A percentile compares a stretch with the other conserved stretches of the same genome.
Conservation (phyloP, 2,113 vertebrate species). For the Sphyrna mokarran region DNA sequence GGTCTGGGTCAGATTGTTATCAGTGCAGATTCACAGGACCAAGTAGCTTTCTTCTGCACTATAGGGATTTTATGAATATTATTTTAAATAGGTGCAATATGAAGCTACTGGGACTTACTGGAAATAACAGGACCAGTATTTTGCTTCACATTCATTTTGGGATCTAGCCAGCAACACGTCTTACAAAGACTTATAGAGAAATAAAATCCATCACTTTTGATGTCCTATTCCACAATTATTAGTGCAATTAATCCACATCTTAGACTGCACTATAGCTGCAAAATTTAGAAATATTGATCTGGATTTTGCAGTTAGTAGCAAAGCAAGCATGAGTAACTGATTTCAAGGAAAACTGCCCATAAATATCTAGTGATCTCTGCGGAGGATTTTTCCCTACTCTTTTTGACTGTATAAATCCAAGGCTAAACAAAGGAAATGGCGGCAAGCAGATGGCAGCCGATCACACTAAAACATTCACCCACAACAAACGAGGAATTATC, state of each 20-base stretch:
- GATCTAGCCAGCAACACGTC: neutral
- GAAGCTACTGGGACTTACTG: neutral
- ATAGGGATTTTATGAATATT: neutral
- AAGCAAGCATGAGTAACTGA: neutral
- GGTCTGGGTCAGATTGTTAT: too few species aligned
- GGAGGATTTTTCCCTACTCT: neutral
- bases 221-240: neutral
- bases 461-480: neutral
- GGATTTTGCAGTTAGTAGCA: neutral
- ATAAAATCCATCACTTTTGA: neutral
- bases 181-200: neutral
- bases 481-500: too few species aligned
- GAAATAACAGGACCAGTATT: neutral
- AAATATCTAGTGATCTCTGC: neutral
- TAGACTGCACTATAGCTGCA: neutral
- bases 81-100: neutral
- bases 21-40: too few species aligned
- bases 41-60: too few species aligned
- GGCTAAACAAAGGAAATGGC: neutral
- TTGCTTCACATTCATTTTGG: neutral
- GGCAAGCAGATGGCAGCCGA: neutral
- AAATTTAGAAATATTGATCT: neutral
- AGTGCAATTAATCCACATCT: neutral
- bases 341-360: neutral
- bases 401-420: neutral